These are phyloP conservation scores for Petroica traversi DNA, from an alignment of 2,113 vertebrate genomes.

Conservation along the genomic window DNA sequence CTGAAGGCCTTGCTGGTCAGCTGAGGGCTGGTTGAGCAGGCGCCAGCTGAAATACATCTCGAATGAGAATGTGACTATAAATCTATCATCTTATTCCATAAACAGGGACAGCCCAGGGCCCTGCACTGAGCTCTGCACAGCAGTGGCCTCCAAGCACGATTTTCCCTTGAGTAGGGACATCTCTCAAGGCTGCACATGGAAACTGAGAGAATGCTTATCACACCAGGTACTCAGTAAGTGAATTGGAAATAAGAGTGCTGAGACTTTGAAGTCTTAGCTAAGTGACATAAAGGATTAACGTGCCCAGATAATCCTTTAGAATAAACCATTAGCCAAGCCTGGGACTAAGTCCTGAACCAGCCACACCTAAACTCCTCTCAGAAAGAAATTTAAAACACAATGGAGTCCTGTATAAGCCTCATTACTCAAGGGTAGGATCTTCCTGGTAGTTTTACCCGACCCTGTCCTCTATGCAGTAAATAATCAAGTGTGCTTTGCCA, in stretches of 20 bases:
- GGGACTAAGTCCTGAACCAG: neutral
- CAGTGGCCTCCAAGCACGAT: neutral
- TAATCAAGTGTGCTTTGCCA: neutral
- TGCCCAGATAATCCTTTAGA: neutral
- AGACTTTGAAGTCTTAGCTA: neutral
- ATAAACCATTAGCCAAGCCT: neutral
- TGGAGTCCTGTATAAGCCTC: neutral
- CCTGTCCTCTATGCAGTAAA: neutral
- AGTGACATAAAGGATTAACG: neutral
- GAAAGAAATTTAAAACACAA: neutral
- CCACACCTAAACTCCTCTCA: neutral
- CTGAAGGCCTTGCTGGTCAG: neutral
- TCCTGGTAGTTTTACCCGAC: neutral
- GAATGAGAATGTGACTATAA: neutral
- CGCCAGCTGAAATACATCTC: accelerated
- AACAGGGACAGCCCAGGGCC: neutral
- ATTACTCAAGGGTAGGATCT: neutral
- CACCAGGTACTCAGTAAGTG: neutral
- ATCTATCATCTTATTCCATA: neutral
- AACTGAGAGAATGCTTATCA: neutral
- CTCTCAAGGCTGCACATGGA: neutral
- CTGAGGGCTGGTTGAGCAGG: neutral
- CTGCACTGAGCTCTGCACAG: neutral
- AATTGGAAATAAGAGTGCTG: neutral
- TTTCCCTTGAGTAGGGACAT: neutral